Base-by-base conservation (phyloP, 2,113 vertebrate species). In the Phalacrocorax aristotelis region DNA sequence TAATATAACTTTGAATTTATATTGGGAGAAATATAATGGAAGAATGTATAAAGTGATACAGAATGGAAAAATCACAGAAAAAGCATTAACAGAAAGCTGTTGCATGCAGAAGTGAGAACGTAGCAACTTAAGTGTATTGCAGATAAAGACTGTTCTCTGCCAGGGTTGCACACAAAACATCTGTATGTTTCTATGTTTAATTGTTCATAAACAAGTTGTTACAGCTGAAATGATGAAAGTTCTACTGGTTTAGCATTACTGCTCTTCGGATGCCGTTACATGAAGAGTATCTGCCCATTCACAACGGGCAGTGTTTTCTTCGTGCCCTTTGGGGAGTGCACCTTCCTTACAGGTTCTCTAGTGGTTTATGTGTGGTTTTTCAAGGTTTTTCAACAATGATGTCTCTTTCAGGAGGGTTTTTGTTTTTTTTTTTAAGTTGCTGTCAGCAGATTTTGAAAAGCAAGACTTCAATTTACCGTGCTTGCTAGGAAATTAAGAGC, bases 381-480 rank as follows among this genome's bases (percentile, higher is more conserved):
- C 55, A 20, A 34, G 51, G 46, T 13, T 60, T 60, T 94, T 70
- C 76, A 85, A 30, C 83, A 30, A 29, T 18, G 20, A n/a, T 60
- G 70, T 51, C 32, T 91, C 44, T 71, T 65, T 55, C 69, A 55
- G 75, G 40, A 75, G 82, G 55, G 71, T 76, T 88, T 62, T 23
- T 58, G n/a, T n/a, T 55, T 23, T 21, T 72, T 49, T 29, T 36
- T 40, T 82, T 29, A 82, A 91, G 75, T 76, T 94, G 71, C 55
- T 83, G 48, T 95, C 91, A 40, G 32, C 54, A 54, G 71, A 42
- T 95, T 91, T 76, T 77, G 30, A 94, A 84, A 91, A 94, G 58
- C 38, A 55, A 89, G 72, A 83, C 88, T 95, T 83, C 90, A 65
- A 36, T 96, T 97, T 88, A 62, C 57, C 46, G 32, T 94, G 72